Conservation (phyloP, 2,797 vertebrate species). For the Somateria mollissima region DNA sequence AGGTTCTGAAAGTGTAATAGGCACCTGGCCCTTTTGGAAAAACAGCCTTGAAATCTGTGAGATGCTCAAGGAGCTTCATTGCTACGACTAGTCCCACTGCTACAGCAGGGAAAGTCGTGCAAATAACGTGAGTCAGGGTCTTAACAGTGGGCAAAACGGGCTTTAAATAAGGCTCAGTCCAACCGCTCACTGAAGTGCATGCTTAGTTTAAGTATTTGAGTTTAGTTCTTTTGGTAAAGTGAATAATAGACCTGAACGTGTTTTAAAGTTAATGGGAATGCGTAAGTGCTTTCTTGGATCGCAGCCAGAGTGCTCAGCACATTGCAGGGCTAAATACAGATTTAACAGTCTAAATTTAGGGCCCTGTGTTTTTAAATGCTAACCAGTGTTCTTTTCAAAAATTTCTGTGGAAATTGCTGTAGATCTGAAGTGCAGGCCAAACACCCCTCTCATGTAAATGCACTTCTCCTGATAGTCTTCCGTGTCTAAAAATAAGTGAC, state of each 20-base stretch:
- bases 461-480: not conserved
- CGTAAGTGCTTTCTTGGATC: conserved; percentile 52
- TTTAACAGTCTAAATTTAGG: conserved; percentile 63
- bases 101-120: rapidly evolving
- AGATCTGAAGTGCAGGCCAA: conserved; percentile 35
- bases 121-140: not conserved
- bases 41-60: not conserved
- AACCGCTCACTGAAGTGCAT: not conserved
- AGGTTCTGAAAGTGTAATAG: not conserved
- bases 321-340: conserved; percentile 33
- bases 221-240: conserved; percentile 24
- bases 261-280: conserved; percentile 55
- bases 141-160: not conserved
- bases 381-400: conserved; percentile 35
- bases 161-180: not conserved
- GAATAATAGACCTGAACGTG: conserved; percentile 30
- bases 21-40: not conserved
- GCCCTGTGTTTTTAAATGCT: conserved; percentile 38
- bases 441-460: not conserved
- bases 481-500: not conserved
- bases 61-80: not conserved
- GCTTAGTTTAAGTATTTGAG: conserved; percentile 24
- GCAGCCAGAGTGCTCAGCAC: conserved; percentile 25
- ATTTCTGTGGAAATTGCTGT: conserved; percentile 41
- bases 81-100: not conserved